Evolutionary conservation across 2,888 invertebrate genomes (phyloP).

Genomic region (Therioaphis trifolii): DNA sequence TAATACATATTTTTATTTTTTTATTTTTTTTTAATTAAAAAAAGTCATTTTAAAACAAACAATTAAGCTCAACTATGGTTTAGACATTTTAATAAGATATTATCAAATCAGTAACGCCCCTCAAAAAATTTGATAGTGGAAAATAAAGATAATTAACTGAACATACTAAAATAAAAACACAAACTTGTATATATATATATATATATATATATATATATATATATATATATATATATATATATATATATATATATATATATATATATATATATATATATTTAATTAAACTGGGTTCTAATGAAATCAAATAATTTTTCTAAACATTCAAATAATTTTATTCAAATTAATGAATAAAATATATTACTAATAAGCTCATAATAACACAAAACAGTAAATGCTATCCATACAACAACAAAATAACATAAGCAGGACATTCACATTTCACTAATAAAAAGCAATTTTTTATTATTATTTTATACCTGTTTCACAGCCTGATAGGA

Average conservation of each 20-base stretch:
- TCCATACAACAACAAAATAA: not conserved
- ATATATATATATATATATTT: too few relatives aligned
- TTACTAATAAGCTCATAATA: not conserved
- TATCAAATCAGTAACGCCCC: constrained; percentile 26
- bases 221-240: too few relatives aligned
- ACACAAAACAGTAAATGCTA: not conserved
- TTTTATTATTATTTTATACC: constrained; percentile 38
- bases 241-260: too few relatives aligned
- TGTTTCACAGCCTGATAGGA: constrained; percentile 59
- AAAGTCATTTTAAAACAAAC: not conserved
- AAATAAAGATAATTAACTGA: not conserved
- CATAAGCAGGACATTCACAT: constrained; percentile 24
- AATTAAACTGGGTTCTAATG: not conserved
- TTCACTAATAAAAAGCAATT: constrained; percentile 39
- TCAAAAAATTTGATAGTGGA: constrained; percentile 13
- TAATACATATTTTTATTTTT: too few relatives aligned
- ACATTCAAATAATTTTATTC: not conserved
- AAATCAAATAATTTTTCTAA: not conserved
- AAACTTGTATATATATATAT: too few relatives aligned
- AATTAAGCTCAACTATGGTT: not conserved
- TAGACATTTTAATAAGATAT: not conserved
- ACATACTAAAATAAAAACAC: not conserved
- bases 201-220: too few relatives aligned
- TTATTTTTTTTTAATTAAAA: not conserved
- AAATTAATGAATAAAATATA: not conserved